Evolutionary conservation across 2,113 vertebrate genomes (phyloP).

Genomic region (Salvelinus namaycush): DNA sequence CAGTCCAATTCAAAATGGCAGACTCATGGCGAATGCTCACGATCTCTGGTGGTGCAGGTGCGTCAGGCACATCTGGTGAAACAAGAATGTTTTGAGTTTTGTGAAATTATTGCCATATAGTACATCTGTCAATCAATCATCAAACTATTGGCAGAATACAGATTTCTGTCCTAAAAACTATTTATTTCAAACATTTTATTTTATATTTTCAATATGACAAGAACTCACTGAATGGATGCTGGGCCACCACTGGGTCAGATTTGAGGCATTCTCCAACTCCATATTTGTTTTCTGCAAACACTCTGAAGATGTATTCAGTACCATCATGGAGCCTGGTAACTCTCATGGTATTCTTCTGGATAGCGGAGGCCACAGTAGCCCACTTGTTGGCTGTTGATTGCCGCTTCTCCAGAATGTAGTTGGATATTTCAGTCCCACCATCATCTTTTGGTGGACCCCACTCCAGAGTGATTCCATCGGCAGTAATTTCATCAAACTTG

Average conservation of each 20-base stretch:
- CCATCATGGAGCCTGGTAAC: constrained; percentile 95
- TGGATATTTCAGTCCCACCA: constrained; percentile 94
- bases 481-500: constrained; percentile 95
- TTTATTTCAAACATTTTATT: constrained; percentile 4
- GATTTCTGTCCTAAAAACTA: no score
- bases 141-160: no score
- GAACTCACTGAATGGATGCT: constrained; percentile 95
- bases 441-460: constrained; percentile 94
- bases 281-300: constrained; percentile 97
- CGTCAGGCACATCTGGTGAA: constrained; percentile 90
- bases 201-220: no score
- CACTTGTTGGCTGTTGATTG: constrained; percentile 93
- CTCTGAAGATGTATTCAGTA: constrained; percentile 92
- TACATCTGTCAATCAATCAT: no score
- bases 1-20: constrained; percentile 88
- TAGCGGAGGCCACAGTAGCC: constrained; percentile 92
- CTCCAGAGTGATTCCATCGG: constrained; percentile 91
- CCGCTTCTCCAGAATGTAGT: constrained; percentile 96
- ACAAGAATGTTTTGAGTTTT: constrained; percentile 2
- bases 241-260: constrained; percentile 89
- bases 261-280: constrained; percentile 93
- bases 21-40: constrained; percentile 87
- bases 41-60: constrained; percentile 90
- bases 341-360: constrained; percentile 94
- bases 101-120: neutral